These are phyloP conservation scores for Nebria brevicollis DNA, from an alignment of 2,888 invertebrate species.

Conservation along the genomic window DNA sequence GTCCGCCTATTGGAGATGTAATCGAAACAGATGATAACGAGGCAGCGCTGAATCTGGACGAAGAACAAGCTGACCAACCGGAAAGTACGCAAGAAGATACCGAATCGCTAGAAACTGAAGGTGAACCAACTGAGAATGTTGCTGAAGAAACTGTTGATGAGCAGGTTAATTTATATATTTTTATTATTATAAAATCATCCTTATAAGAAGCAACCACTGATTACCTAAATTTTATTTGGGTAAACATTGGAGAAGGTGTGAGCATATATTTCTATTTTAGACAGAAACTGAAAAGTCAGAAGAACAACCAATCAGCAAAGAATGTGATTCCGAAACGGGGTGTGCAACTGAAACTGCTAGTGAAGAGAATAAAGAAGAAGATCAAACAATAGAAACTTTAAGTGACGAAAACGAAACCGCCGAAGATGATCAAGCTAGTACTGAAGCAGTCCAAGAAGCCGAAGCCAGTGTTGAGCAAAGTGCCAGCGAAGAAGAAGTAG, in stretches of 20 bases:
- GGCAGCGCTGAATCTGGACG: slow-evolving; percentile 42
- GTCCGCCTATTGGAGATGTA: slow-evolving; percentile 50
- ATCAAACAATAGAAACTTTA: background rate
- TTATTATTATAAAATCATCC: background rate
- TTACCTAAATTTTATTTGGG: too few relatives aligned
- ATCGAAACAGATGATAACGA: slow-evolving; percentile 54
- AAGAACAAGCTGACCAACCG: slow-evolving; percentile 39
- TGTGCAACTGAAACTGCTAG: slow-evolving; percentile 22
- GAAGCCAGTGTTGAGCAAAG: slow-evolving; percentile 21
- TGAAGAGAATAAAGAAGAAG: background rate
- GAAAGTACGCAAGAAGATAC: slow-evolving; percentile 53
- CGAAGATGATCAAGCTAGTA: slow-evolving; percentile 14
- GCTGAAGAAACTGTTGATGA: slow-evolving; percentile 44
- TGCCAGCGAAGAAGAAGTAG: slow-evolving; percentile 29
- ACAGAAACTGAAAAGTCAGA: background rate
- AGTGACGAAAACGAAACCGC: background rate
- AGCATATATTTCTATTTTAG: background rate
- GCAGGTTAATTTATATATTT: background rate
- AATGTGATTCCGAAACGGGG: slow-evolving; percentile 1
- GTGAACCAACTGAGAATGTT: slow-evolving; percentile 52
- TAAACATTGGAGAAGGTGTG: too few relatives aligned
- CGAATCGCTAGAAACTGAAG: slow-evolving; percentile 49
- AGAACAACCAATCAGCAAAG: background rate
- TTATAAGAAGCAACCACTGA: background rate
- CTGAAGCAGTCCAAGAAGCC: slow-evolving; percentile 5